A percentile compares a stretch with the other conserved stretches of the same genome.
These are phyloP conservation scores for Phycodurus eques DNA, from an alignment of 2,113 vertebrate genomes.

Conservation along the genomic window DNA sequence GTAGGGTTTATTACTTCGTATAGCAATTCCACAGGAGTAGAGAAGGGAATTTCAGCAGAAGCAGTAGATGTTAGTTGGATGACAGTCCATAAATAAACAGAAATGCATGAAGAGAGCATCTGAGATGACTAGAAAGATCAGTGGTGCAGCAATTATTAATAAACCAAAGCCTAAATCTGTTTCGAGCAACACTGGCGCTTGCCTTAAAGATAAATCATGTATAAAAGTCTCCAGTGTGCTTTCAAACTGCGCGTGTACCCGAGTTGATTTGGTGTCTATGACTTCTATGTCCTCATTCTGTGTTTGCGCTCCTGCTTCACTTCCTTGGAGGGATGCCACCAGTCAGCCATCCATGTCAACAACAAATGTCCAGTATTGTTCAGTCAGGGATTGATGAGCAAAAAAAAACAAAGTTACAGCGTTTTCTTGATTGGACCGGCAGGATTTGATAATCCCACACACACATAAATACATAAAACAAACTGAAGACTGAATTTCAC, in stretches of 20 bases:
- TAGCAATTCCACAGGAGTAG: slow-evolving; percentile 36
- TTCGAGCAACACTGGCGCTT: slow-evolving; percentile 29
- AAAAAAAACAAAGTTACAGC: slow-evolving; percentile 34
- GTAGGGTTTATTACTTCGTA: slow-evolving; percentile 53
- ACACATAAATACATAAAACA: background rate
- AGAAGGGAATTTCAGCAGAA: slow-evolving; percentile 26
- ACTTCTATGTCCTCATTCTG: slow-evolving; percentile 32
- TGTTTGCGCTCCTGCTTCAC: slow-evolving; percentile 12
- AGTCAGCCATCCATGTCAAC: slow-evolving; percentile 40
- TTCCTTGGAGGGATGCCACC: slow-evolving; percentile 18
- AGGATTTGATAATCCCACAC: slow-evolving; percentile 7
- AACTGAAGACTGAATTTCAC: slow-evolving; percentile 27
- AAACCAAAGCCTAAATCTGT: slow-evolving; percentile 56
- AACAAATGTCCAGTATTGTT: slow-evolving; percentile 28
- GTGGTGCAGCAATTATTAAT: slow-evolving; percentile 50
- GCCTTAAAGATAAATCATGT: slow-evolving; percentile 52
- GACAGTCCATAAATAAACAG: slow-evolving; percentile 47
- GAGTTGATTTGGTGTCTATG: slow-evolving; percentile 45
- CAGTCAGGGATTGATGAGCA: slow-evolving; percentile 15
- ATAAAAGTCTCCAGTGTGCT: slow-evolving; percentile 36
- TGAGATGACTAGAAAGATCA: slow-evolving; percentile 55
- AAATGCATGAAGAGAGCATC: slow-evolving; percentile 47
- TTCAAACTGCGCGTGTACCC: slow-evolving; percentile 42
- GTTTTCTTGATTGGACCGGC: slow-evolving; percentile 31
- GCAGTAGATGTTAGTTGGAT: slow-evolving; percentile 5